Evolutionary conservation across 2,797 vertebrate genomes (phyloP).

Genomic region (Acanthurus leucopareius): DNA sequence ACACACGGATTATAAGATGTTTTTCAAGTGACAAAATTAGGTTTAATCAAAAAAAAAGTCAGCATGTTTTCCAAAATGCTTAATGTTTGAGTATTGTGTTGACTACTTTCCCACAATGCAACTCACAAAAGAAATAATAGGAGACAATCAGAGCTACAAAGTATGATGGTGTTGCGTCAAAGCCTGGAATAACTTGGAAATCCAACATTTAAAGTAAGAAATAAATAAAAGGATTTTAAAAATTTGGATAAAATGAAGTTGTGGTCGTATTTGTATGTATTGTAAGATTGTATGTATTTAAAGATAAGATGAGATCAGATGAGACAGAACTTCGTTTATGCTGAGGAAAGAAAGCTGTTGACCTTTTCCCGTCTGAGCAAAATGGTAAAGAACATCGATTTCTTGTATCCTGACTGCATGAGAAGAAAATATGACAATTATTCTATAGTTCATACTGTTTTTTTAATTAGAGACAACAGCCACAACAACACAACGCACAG

Average conservation of each 20-base stretch:
- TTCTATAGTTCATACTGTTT: no score
- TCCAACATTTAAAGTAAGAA: background rate
- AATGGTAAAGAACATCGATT: no score
- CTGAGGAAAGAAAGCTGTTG: no score
- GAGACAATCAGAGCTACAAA: background rate
- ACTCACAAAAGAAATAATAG: background rate
- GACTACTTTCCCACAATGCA: constrained; percentile 1
- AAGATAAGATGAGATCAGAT: no score
- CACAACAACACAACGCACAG: no score
- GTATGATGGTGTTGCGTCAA: background rate
- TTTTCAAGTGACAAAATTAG: background rate
- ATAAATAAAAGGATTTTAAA: background rate
- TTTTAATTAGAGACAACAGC: no score
- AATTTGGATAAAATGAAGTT: background rate
- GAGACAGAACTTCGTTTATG: no score
- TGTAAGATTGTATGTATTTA: no score
- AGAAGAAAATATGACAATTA: background rate
- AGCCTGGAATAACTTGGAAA: constrained; percentile 1
- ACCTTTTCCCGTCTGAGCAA: no score
- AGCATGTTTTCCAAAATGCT: constrained; percentile 6
- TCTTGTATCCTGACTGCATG: background rate
- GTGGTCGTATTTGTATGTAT: no score
- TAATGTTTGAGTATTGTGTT: background rate
- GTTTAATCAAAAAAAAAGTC: constrained; percentile 30
- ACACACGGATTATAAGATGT: background rate